Evolutionary conservation across 2,888 invertebrate genomes (phyloP).

Genomic region (Hermaeophaga mercurialis): DNA sequence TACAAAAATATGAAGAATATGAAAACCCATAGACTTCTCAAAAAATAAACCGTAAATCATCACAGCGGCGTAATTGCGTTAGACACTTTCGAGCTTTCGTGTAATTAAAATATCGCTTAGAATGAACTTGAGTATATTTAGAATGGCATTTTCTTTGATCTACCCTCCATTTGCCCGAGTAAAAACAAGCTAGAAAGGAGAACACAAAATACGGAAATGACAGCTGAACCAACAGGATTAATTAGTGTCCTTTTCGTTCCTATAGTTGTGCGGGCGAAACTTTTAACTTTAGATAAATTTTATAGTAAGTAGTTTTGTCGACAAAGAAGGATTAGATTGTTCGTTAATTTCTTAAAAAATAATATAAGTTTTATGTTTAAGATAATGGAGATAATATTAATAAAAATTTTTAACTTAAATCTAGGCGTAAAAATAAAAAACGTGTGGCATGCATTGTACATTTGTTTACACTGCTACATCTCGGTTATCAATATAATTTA

Average conservation of each 20-base stretch:
- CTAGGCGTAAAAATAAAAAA: too few relatives aligned
- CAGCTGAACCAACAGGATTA: conserved; percentile 38
- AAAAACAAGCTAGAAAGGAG: conserved; percentile 30
- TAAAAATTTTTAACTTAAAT: too few relatives aligned
- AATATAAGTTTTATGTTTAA: too few relatives aligned
- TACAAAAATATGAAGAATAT: conserved; percentile 12
- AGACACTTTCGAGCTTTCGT: conserved; percentile 20
- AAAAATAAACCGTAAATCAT: conserved; percentile 18
- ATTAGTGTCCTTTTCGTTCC: conserved; percentile 18
- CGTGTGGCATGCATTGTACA: too few relatives aligned
- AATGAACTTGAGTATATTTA: conserved; percentile 33
- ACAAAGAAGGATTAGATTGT: too few relatives aligned
- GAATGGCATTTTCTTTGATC: conserved; percentile 34
- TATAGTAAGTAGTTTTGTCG: too few relatives aligned
- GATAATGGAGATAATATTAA: too few relatives aligned
- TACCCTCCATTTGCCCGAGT: conserved; percentile 29
- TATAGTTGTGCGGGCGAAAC: background rate
- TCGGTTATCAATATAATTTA: too few relatives aligned
- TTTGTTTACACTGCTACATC: too few relatives aligned
- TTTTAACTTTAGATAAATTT: too few relatives aligned
- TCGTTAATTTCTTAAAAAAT: too few relatives aligned
- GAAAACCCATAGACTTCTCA: conserved; percentile 12
- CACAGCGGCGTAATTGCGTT: conserved; percentile 13
- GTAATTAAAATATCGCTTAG: conserved; percentile 30
- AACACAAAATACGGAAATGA: conserved; percentile 35